These are phyloP conservation scores for Elegia similella DNA, from an alignment of 2,888 invertebrate species.

Conservation along the genomic window DNA sequence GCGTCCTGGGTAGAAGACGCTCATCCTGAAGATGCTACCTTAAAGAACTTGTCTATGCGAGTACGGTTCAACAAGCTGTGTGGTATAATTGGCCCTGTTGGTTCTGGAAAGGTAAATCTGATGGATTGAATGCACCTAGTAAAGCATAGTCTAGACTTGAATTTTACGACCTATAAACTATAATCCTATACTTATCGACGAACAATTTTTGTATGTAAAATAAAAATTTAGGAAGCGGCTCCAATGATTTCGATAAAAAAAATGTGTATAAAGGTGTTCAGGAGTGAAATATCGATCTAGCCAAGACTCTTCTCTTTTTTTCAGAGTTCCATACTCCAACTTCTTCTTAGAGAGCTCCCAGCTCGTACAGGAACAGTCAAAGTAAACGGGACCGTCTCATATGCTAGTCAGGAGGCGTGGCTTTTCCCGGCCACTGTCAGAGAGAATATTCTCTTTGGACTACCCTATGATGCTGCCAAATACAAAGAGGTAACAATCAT, in stretches of 20 bases:
- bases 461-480: constrained; percentile 80
- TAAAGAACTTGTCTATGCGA: constrained; percentile 80
- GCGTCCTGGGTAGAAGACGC: constrained; percentile 60
- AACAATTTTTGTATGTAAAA: too few relatives aligned
- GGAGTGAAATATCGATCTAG: too few relatives aligned
- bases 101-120: constrained; percentile 88
- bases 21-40: constrained; percentile 61
- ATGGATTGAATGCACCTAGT: too few relatives aligned
- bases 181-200: too few relatives aligned
- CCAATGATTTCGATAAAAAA: too few relatives aligned
- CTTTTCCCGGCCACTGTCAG: constrained; percentile 87
- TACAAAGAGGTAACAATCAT: constrained; percentile 83
- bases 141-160: too few relatives aligned
- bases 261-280: too few relatives aligned
- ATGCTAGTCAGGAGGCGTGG: constrained; percentile 94
- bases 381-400: constrained; percentile 84
- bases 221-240: too few relatives aligned
- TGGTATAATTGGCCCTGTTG: constrained; percentile 93
- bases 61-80: constrained; percentile 84
- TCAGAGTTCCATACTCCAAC: constrained; percentile 84
- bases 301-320: constrained; percentile 29
- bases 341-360: constrained; percentile 87
- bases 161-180: too few relatives aligned
- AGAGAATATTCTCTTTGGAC: constrained; percentile 92
- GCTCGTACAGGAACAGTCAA: constrained; percentile 80